phyloP scores from a whole-genome alignment of 2,797 vertebrate genomes.

The Lagocephalus sceleratus region DNA sequence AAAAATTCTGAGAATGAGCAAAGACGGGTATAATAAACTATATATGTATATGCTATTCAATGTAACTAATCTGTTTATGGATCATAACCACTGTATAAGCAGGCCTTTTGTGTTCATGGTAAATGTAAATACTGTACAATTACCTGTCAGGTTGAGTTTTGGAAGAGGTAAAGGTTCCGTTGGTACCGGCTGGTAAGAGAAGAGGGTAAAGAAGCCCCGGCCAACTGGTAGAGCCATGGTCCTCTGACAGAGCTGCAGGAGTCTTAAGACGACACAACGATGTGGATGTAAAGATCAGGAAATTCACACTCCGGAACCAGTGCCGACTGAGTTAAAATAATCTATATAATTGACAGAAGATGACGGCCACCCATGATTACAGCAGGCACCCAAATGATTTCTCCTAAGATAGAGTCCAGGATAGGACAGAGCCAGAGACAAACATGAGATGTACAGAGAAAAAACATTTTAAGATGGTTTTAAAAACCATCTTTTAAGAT shows the following conservation, averaged over 20 bases:
- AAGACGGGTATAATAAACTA: not conserved
- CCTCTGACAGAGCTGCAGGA: constrained; percentile 90
- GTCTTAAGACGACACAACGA: constrained; percentile 48
- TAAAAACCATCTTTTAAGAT: too few species aligned
- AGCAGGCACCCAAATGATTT: not conserved
- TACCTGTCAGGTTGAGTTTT: constrained; percentile 95
- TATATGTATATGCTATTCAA: not conserved
- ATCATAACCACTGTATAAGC: not conserved
- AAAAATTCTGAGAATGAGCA: not conserved
- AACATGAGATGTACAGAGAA: not conserved
- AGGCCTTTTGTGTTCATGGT: not conserved
- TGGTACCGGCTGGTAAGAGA: constrained; percentile 94
- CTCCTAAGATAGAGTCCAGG: not conserved
- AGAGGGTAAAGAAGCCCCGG: constrained; percentile 94
- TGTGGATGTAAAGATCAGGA: not conserved
- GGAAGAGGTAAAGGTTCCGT: constrained; percentile 94
- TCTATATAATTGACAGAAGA: not conserved
- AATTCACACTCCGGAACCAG: constrained; percentile 4
- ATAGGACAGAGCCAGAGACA: not conserved
- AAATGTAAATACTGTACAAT: not conserved
- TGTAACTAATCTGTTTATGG: not conserved
- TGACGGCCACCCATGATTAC: not conserved
- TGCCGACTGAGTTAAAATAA: not conserved
- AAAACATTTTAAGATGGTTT: not conserved
- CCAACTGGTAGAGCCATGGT: constrained; percentile 96